A percentile compares a stretch with the other conserved stretches of the same genome.
Conservation (phyloP, 2,797 vertebrate species). For the Okamejei kenojei region DNA sequence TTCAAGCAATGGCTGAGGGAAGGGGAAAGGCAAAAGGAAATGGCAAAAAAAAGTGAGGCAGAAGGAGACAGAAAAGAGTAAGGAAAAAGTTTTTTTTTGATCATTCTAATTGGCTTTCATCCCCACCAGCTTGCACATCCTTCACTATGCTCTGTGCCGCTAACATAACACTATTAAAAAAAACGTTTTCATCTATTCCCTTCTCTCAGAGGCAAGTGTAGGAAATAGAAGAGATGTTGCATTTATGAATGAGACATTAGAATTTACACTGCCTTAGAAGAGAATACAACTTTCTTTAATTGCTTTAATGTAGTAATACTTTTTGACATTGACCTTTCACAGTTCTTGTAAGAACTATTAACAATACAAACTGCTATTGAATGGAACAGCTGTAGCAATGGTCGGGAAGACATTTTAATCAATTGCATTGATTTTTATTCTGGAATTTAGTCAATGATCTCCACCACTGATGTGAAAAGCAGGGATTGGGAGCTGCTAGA, state of each 20-base stretch:
- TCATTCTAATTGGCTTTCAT: too few relatives aligned
- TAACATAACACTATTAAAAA: too few relatives aligned
- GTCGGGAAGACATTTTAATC: conserved; percentile 15
- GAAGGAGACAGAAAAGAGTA: too few relatives aligned
- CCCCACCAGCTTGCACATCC: too few relatives aligned
- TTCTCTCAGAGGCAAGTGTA: too few relatives aligned
- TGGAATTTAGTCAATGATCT: conserved; percentile 15
- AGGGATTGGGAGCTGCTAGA: neutral
- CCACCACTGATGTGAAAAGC: neutral
- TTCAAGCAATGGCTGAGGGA: too few relatives aligned
- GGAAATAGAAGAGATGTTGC: neutral
- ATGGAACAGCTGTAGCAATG: conserved; percentile 7
- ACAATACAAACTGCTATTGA: neutral
- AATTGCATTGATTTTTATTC: conserved; percentile 26
- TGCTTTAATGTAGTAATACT: neutral
- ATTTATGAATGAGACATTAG: neutral
- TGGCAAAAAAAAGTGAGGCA: too few relatives aligned
- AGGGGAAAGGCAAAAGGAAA: too few relatives aligned
- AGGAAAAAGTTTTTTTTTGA: too few relatives aligned
- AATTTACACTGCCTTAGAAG: neutral
- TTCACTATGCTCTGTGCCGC: too few relatives aligned
- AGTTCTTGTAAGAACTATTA: neutral
- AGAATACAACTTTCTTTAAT: neutral
- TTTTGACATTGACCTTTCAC: neutral
- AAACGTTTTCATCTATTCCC: too few relatives aligned